phyloP scores from a whole-genome alignment of 2,888 invertebrate species.

The Buathra laborator region DNA sequence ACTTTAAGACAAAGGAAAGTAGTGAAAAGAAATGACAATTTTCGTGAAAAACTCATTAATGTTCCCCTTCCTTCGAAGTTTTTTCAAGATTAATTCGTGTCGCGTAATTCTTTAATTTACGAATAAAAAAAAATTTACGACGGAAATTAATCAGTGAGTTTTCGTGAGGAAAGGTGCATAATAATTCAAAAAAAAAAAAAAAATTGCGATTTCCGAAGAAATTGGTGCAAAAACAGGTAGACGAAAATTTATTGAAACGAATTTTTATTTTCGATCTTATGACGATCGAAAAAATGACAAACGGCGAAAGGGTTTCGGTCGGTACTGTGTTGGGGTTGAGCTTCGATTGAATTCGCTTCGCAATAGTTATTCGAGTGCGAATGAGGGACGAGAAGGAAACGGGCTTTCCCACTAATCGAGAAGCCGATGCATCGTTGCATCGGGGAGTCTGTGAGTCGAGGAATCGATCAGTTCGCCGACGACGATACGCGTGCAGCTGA shows the following conservation, averaged over 20 bases:
- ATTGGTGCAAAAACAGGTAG: no score
- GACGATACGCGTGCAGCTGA: conserved; percentile 27
- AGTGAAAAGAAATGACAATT: not conserved
- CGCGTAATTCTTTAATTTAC: no score
- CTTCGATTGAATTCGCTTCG: not conserved
- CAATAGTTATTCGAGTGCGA: not conserved
- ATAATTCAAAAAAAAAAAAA: no score
- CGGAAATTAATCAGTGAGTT: no score
- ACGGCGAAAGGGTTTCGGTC: not conserved
- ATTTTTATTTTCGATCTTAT: no score
- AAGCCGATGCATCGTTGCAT: conserved; percentile 41
- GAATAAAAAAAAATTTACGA: no score
- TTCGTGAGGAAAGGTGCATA: no score
- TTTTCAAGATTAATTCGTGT: no score
- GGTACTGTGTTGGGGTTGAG: not conserved
- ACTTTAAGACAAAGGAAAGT: not conserved
- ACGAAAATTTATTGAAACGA: no score
- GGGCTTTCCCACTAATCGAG: conserved; percentile 3
- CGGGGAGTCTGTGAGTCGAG: conserved; percentile 8
- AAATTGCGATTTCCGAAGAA: no score
- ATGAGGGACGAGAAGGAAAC: conserved; percentile 19
- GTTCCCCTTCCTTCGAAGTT: no score
- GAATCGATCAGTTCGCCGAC: conserved; percentile 52
- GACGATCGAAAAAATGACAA: not conserved
- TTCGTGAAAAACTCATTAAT: no score